A percentile compares a stretch with the other conserved stretches of the same genome.
These are phyloP conservation scores for Clistopyga incitator DNA, from an alignment of 2,888 invertebrate species.

Conservation along the genomic window DNA sequence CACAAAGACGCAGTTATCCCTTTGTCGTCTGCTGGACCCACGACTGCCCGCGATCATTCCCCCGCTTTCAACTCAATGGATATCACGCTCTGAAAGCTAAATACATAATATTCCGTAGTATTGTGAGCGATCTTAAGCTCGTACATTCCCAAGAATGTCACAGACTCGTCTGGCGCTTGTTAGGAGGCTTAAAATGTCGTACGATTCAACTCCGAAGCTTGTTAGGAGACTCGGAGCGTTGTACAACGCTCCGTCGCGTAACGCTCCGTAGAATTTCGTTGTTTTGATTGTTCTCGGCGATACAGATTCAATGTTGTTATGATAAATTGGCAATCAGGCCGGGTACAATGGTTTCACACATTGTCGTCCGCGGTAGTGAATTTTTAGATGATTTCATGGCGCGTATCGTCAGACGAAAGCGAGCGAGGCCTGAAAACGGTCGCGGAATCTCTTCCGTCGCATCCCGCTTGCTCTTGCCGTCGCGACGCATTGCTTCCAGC, in stretches of 20 bases:
- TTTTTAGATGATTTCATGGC: conserved; percentile 19
- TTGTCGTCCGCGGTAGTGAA: conserved; percentile 5
- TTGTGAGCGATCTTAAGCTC: conserved; percentile 18
- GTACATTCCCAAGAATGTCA: conserved; percentile 46
- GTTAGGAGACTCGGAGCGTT: conserved; percentile 38
- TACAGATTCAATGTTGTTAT: conserved; percentile 26
- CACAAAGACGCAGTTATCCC: conserved; percentile 7
- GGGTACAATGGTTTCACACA: conserved; percentile 27
- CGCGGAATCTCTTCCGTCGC: conserved; percentile 58
- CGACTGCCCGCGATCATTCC: conserved; percentile 9
- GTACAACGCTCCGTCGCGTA: conserved; percentile 10
- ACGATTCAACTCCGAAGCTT: conserved; percentile 17
- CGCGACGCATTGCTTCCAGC: conserved; percentile 43
- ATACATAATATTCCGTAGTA: conserved; percentile 10
- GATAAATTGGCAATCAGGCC: conserved; percentile 1
- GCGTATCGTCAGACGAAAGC: conserved; percentile 13
- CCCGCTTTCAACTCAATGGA: conserved; percentile 2
- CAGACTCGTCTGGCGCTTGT: conserved; percentile 29
- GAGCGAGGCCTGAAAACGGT: conserved; percentile 32
- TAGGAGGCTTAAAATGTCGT: conserved; percentile 33
- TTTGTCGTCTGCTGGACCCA: conserved; percentile 6
- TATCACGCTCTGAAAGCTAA: conserved; percentile 14
- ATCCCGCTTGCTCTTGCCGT: conserved; percentile 41
- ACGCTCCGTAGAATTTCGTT: conserved; percentile 11
- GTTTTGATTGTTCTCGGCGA: conserved; percentile 23